Conservation (phyloP, 2,113 vertebrate genomes). For the Chaetorhynchus papuensis region DNA sequence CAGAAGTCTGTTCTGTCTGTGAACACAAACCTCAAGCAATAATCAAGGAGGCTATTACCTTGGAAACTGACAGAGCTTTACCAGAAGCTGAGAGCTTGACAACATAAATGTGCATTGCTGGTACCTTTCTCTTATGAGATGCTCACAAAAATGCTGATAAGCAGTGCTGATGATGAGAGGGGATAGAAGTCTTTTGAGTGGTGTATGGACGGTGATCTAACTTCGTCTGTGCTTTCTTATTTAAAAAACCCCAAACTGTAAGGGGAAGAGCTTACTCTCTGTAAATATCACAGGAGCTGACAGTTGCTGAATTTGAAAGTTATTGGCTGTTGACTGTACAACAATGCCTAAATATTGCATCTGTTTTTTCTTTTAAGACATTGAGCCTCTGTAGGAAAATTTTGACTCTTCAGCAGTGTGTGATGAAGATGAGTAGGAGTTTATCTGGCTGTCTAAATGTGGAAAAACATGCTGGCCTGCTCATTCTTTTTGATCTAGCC, state of each 20-base stretch:
- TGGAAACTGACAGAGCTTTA: neutral
- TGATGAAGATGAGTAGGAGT: neutral
- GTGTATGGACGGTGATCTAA: neutral
- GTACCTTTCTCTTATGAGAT: neutral
- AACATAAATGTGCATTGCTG: neutral
- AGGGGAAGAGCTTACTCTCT: neutral
- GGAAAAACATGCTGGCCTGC: neutral
- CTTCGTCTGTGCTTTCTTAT: neutral
- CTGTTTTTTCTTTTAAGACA: neutral
- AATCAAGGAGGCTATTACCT: neutral
- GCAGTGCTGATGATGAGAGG: neutral
- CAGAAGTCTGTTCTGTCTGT: neutral
- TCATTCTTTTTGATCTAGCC: conserved; percentile 21
- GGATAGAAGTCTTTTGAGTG: neutral
- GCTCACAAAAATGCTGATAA: neutral
- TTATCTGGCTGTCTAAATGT: conserved; percentile 22
- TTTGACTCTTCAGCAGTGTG: neutral
- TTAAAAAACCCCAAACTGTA: neutral
- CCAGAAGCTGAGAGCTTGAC: neutral
- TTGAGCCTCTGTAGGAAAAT: neutral
- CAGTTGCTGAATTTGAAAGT: neutral
- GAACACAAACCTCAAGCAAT: neutral
- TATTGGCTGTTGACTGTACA: neutral
- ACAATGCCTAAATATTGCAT: neutral
- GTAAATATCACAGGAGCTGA: neutral